A percentile compares a stretch with the other conserved stretches of the same genome.
Conservation (phyloP, 2,113 vertebrate genomes). For the Poeciliopsis prolifica region DNA sequence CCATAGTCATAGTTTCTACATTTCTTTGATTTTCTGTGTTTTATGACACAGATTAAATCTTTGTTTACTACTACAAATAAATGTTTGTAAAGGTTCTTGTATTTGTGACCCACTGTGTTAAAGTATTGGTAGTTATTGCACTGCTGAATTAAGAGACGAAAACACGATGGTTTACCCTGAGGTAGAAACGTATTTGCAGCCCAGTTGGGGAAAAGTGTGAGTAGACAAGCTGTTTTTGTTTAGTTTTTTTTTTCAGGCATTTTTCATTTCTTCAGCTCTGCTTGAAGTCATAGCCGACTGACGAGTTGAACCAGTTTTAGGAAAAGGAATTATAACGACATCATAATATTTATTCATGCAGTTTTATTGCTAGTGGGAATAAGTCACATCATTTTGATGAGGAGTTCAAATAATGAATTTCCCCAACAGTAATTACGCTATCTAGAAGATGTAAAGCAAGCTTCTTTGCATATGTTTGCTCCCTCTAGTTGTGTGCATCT, state of each 20-base stretch:
- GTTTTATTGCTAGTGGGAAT: slow-evolving; percentile 21
- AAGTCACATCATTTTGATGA: slow-evolving; percentile 12
- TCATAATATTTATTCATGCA: not conserved
- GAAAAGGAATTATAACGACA: slow-evolving; percentile 7
- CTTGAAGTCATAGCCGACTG: not conserved
- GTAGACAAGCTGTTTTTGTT: not conserved
- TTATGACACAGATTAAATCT: not conserved
- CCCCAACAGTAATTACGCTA: not conserved
- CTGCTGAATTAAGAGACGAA: not conserved
- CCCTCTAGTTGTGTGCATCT: slow-evolving; percentile 1
- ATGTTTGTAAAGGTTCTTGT: not conserved
- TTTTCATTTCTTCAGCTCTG: slow-evolving; percentile 4
- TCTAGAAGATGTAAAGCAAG: slow-evolving; percentile 1
- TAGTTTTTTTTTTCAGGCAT: not conserved
- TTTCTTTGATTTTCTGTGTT: not conserved
- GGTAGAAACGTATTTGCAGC: not conserved
- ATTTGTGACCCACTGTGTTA: not conserved
- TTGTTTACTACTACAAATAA: not conserved
- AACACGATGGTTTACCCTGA: not conserved
- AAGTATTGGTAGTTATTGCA: not conserved
- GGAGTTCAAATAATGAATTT: slow-evolving; percentile 4
- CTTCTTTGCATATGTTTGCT: slow-evolving; percentile 11
- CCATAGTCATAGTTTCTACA: not conserved
- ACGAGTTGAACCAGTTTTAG: slow-evolving; percentile 1
- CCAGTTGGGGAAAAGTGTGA: not conserved